These are phyloP conservation scores for Phoeniculus purpureus DNA, from an alignment of 2,797 vertebrate genomes.

Conservation along the genomic window DNA sequence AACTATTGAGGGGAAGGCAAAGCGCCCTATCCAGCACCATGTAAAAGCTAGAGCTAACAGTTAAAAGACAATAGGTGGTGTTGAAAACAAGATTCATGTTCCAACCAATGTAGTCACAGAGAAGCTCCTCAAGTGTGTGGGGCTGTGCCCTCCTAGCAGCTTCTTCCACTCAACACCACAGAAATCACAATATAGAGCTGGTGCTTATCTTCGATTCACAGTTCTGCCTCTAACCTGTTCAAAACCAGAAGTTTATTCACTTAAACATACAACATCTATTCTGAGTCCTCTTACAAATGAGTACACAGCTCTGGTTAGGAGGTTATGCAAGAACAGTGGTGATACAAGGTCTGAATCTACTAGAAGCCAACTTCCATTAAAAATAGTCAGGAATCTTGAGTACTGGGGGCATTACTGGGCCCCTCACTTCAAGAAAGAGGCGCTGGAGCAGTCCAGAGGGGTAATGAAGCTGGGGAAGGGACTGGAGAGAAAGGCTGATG, in stretches of 20 bases:
- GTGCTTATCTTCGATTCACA: background rate
- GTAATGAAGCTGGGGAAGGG: too few species aligned
- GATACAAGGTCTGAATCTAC: background rate
- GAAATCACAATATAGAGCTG: background rate
- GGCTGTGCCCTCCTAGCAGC: accelerated
- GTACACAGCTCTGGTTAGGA: background rate
- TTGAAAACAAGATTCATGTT: background rate
- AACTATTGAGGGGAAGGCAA: background rate
- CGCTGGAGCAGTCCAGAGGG: too few species aligned
- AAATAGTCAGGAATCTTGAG: constrained; percentile 17
- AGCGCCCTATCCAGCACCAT: background rate
- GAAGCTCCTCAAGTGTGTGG: background rate
- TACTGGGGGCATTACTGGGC: too few species aligned
- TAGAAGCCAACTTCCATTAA: background rate
- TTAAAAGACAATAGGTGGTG: constrained; percentile 19
- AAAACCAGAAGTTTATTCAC: background rate
- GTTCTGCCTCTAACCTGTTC: background rate
- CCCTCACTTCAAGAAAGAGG: too few species aligned
- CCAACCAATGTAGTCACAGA: background rate
- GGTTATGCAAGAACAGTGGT: background rate
- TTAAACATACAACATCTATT: background rate
- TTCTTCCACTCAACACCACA: background rate
- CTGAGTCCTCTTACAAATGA: background rate
- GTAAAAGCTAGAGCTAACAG: constrained; percentile 44
- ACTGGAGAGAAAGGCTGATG: too few species aligned